phyloP scores from a whole-genome alignment of 2,888 invertebrate species.

The Aricia artaxerxes region DNA sequence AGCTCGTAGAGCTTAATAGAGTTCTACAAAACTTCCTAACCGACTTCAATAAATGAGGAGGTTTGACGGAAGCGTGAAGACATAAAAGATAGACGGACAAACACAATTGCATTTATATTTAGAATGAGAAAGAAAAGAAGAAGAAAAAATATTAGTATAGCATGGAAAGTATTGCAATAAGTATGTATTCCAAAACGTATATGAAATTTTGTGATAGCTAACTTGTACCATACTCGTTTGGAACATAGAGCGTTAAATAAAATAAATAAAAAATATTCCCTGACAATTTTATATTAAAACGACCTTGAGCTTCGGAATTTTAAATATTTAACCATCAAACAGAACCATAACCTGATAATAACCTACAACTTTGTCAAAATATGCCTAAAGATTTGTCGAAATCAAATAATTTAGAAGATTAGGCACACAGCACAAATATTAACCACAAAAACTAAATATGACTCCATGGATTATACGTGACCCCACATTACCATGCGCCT shows the following conservation, averaged over 20 bases:
- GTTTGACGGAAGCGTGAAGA: background rate
- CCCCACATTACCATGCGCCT: background rate
- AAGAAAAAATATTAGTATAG: too few relatives aligned
- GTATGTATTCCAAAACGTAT: too few relatives aligned
- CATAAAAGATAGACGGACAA: background rate
- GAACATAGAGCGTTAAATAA: too few relatives aligned
- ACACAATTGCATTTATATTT: too few relatives aligned
- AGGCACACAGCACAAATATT: conserved; percentile 16
- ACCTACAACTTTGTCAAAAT: background rate
- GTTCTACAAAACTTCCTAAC: background rate
- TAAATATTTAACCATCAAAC: background rate
- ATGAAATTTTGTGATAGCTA: too few relatives aligned
- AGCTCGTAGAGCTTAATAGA: background rate
- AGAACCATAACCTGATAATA: background rate
- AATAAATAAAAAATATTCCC: too few relatives aligned
- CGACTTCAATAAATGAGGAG: background rate
- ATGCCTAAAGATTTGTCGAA: background rate
- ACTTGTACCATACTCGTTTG: too few relatives aligned
- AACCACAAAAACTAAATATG: background rate
- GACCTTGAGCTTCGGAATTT: background rate
- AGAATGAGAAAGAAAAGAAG: too few relatives aligned
- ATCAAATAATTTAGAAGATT: conserved; percentile 10
- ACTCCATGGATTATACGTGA: conserved; percentile 13
- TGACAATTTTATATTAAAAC: background rate
- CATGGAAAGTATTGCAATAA: too few relatives aligned